Base-by-base conservation (phyloP, 2,888 invertebrate species). In the Thereva unica region DNA sequence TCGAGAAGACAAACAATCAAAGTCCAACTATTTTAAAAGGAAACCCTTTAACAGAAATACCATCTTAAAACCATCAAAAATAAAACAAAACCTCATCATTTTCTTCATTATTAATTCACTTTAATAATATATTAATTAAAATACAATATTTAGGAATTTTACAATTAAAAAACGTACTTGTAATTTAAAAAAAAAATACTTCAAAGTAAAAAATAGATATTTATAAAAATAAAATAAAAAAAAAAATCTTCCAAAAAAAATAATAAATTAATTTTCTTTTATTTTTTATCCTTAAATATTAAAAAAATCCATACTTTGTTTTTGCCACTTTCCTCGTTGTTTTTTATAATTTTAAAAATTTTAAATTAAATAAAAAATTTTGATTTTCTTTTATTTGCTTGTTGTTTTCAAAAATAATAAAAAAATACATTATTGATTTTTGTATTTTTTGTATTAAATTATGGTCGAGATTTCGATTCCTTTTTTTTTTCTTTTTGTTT, bases 61-160 rank as follows among this genome's bases (percentile, higher is more conserved):
- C 23, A 23, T 1, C 23, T 23, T 23, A 23, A 23, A 23, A 23
- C 23, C 23, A 23, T 2, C 1, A 23, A 23, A 23, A 23, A 23
- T 2, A 23, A 23, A 23, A 23, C 23, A 23, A 23, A 1, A 23
- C 1, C 2, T 23, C 23, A 23, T 23, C 1, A 23, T 23, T 23
- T 23, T 23, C 23, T 23, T 23, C 7, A 4, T n/a, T 61, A 61
- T 61, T 61, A 61, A 61, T 61, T 61, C 61, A 61, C 6, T 61
- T 61, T 61, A 61, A 61, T 61, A 61, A 61, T 61, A 61, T 61
- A 61, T 61, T 61, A 61, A 61, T 61, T 61, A 61, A 61, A 61
- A 61, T 61, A 61, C 50, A 23, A 61, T 61, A 61, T 61, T 61
- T 61, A 61, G 49, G 61, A 61, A 61, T 61, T 61, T 61, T 61